phyloP scores from a whole-genome alignment of 1,140 invertebrate species.

The Polypedilum vanderplanki region DNA sequence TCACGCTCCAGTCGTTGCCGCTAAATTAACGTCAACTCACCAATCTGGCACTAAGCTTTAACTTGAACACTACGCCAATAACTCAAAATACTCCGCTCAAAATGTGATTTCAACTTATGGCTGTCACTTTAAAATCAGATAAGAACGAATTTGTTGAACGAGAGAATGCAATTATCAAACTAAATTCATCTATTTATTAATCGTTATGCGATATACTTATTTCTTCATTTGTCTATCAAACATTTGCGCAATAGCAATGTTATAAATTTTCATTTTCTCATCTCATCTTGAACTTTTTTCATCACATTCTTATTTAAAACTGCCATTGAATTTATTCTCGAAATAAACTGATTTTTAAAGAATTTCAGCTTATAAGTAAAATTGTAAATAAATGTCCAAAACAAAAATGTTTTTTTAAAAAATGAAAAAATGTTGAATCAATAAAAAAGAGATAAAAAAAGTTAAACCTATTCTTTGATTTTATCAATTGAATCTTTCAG shows the following conservation, averaged over 20 bases:
- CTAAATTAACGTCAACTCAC: background rate
- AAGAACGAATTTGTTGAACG: constrained; percentile 22
- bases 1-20: background rate
- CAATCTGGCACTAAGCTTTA: constrained; percentile 22
- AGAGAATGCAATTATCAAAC: background rate
- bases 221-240: background rate
- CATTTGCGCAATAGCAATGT: constrained; percentile 7
- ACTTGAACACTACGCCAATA: background rate
- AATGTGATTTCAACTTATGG: constrained; percentile 27
- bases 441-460: no score
- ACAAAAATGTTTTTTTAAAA: no score
- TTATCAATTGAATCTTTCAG: no score
- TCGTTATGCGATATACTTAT: background rate
- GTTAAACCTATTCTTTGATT: no score
- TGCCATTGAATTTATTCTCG: no score
- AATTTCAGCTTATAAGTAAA: no score
- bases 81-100: constrained; percentile 3
- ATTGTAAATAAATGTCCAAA: no score
- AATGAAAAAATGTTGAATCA: no score
- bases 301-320: no score
- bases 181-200: background rate
- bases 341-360: no score
- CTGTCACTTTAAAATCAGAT: background rate
- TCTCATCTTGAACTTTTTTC: no score
- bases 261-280: background rate